Evolutionary conservation across 2,113 vertebrate species (phyloP).

Genomic region (Pardalotus punctatus): DNA sequence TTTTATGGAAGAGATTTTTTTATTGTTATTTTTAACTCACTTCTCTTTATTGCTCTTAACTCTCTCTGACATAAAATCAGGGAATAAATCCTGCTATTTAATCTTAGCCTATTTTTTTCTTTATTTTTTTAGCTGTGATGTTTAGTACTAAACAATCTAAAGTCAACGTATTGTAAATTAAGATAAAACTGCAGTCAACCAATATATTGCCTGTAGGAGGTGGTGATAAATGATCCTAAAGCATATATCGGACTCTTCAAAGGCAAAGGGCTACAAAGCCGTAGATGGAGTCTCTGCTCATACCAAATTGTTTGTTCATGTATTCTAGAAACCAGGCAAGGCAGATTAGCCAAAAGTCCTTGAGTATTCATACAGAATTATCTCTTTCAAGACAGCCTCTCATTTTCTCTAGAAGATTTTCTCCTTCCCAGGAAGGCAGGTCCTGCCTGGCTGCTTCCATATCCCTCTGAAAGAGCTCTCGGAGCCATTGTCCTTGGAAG

Average conservation of each 20-base stretch:
- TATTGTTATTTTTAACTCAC: neutral
- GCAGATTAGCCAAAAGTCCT: neutral
- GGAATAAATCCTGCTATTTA: neutral
- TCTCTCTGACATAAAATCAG: neutral
- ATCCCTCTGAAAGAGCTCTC: neutral
- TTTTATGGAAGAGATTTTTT: neutral
- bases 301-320: neutral
- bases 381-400: neutral
- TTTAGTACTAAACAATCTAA: neutral
- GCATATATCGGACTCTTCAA: neutral
- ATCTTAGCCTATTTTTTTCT: neutral
- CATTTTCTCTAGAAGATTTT: neutral
- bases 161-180: conserved; percentile 7
- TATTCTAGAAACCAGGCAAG: neutral
- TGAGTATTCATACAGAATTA: neutral
- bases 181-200: conserved; percentile 13
- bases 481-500: neutral
- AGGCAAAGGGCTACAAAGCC: neutral
- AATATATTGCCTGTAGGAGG: neutral
- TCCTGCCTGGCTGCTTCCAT: neutral
- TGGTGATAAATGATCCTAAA: neutral
- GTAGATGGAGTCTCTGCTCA: neutral
- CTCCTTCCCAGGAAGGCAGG: neutral
- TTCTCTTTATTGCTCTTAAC: conserved; percentile 8
- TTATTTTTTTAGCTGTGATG: neutral